phyloP scores from a whole-genome alignment of 2,888 invertebrate species.

The Bruchidius siliquastri region DNA sequence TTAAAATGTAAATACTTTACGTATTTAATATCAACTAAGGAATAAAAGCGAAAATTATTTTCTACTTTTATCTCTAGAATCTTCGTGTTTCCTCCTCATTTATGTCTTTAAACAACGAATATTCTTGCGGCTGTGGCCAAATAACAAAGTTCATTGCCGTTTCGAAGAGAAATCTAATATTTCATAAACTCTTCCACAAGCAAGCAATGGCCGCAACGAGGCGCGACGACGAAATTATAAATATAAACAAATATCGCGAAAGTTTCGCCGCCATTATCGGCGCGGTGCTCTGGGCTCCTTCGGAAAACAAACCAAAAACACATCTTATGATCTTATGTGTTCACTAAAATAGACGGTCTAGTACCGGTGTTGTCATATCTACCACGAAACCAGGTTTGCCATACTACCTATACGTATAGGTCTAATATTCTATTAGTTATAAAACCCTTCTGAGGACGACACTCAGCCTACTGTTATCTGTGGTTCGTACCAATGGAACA shows the following conservation, averaged over 20 bases:
- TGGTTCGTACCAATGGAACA: no score
- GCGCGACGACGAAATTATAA: background rate
- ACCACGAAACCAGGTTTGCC: no score
- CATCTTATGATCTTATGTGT: background rate
- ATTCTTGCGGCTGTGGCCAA: background rate
- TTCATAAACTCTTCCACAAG: slow-evolving; percentile 5
- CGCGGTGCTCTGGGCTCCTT: background rate
- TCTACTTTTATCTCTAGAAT: no score
- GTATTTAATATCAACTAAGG: no score
- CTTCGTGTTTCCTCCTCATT: no score
- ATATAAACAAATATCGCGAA: slow-evolving; percentile 8
- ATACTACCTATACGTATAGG: no score
- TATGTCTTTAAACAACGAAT: no score
- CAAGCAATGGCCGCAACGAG: background rate
- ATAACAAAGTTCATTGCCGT: slow-evolving; percentile 12
- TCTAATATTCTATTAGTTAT: no score
- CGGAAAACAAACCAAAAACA: background rate
- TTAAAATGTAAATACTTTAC: no score
- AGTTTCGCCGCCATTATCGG: background rate
- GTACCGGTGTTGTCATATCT: background rate
- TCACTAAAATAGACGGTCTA: background rate
- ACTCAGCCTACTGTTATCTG: no score
- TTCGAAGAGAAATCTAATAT: slow-evolving; percentile 9
- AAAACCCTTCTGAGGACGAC: no score
- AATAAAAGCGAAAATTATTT: no score